Evolutionary conservation across 2,797 vertebrate genomes (phyloP).

Genomic region (Trachurus trachurus): DNA sequence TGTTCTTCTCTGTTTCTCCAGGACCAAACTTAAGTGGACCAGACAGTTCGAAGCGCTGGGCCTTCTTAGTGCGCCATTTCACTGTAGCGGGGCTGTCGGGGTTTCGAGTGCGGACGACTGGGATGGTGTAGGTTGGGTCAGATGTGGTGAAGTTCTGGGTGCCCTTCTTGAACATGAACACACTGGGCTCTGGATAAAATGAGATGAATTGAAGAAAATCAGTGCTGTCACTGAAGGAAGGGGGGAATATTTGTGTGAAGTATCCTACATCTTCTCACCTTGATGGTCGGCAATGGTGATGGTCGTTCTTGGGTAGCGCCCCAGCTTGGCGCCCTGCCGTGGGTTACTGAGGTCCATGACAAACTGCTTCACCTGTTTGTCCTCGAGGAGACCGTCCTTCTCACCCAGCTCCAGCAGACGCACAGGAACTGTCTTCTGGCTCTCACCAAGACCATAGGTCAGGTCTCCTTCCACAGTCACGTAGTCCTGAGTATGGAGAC

Average conservation of each 20-base stretch:
- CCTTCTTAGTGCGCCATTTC: slow-evolving; percentile 84
- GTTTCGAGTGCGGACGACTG: slow-evolving; percentile 83
- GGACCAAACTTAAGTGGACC: slow-evolving; percentile 81
- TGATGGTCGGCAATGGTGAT: slow-evolving; percentile 90
- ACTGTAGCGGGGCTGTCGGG: slow-evolving; percentile 73
- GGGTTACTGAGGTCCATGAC: slow-evolving; percentile 93
- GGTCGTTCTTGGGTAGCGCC: slow-evolving; percentile 90
- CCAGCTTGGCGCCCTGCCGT: slow-evolving; percentile 91
- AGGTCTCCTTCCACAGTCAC: slow-evolving; percentile 91
- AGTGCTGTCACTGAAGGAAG: slow-evolving; percentile 59
- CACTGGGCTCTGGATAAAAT: slow-evolving; percentile 78
- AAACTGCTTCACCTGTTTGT: slow-evolving; percentile 91
- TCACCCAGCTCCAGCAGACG: slow-evolving; percentile 91
- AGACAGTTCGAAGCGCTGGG: slow-evolving; percentile 75
- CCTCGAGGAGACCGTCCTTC: slow-evolving; percentile 90
- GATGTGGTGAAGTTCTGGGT: slow-evolving; percentile 78
- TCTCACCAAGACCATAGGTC: slow-evolving; percentile 90
- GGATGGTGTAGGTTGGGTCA: slow-evolving; percentile 81
- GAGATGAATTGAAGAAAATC: slow-evolving; percentile 9
- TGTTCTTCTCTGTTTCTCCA: slow-evolving; percentile 83
- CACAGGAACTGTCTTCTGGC: slow-evolving; percentile 90
- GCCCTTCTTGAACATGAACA: slow-evolving; percentile 84
- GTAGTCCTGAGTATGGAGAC: slow-evolving; percentile 88
- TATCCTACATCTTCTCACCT: slow-evolving; percentile 77
- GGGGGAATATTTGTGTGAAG: background rate